These are phyloP conservation scores for Diaperis boleti DNA, from an alignment of 2,888 invertebrate genomes.

Conservation along the genomic window DNA sequence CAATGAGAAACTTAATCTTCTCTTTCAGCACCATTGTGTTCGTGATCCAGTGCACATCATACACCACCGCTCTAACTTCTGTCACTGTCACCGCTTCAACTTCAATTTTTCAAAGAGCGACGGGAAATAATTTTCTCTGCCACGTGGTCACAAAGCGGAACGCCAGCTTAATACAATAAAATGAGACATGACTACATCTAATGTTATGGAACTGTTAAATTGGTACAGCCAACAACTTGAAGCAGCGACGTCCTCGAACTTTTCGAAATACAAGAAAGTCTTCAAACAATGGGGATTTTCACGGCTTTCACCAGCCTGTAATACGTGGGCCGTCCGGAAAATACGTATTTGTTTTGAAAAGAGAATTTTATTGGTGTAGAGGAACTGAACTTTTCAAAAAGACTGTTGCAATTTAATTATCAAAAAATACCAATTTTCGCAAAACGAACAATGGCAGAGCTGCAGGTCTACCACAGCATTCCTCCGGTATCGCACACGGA, in stretches of 20 bases:
- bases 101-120: conserved; percentile 17
- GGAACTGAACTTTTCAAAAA: too few relatives aligned
- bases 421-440: conserved; percentile 16
- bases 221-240: conserved; percentile 7
- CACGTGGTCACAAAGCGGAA: conserved; percentile 18
- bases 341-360: too few relatives aligned
- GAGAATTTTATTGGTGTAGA: too few relatives aligned
- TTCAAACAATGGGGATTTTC: neutral
- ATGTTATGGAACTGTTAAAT: conserved; percentile 26
- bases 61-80: conserved; percentile 1
- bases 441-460: neutral
- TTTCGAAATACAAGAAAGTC: neutral
- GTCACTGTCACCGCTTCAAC: conserved; percentile 16
- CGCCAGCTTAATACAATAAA: conserved; percentile 21
- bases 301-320: conserved; percentile 2
- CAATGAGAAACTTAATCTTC: neutral
- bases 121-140: conserved; percentile 29
- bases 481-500: conserved; percentile 12
- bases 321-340: too few relatives aligned
- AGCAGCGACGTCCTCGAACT: neutral
- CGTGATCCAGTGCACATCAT: conserved; percentile 10
- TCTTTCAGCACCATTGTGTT: conserved; percentile 6
- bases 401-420: too few relatives aligned
- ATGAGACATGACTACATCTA: conserved; percentile 10
- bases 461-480: conserved; percentile 10